Conservation (phyloP, 2,888 invertebrate species). For the Branchipolynoe longqiensis region DNA sequence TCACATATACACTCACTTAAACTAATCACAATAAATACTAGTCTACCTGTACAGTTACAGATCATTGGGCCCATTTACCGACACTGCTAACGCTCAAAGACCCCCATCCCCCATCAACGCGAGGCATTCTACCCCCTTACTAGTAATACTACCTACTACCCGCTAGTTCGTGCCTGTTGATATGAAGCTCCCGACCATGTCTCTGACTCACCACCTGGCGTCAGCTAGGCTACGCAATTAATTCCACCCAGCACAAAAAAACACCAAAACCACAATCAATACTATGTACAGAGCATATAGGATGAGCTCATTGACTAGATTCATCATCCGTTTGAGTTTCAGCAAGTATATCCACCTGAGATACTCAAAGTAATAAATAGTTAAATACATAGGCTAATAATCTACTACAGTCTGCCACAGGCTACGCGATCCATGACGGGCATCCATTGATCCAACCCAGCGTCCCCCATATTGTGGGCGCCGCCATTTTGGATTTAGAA, state of each 20-base stretch:
- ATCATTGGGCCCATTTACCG: slow-evolving; percentile 8
- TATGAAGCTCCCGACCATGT: slow-evolving; percentile 9
- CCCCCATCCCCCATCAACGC: too few relatives aligned
- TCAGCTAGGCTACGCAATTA: slow-evolving; percentile 10
- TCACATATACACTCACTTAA: background rate
- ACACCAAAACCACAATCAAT: background rate
- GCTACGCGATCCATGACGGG: slow-evolving; percentile 16
- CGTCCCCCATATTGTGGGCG: slow-evolving; percentile 42
- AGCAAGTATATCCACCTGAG: too few relatives aligned
- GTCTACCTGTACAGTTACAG: slow-evolving; percentile 44
- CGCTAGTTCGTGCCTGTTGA: background rate
- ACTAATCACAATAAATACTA: slow-evolving; percentile 39
- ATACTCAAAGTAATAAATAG: background rate
- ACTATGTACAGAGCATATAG: slow-evolving; percentile 51
- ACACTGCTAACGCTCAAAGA: too few relatives aligned
- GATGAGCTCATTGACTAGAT: slow-evolving; percentile 56
- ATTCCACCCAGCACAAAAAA: background rate
- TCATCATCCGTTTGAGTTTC: slow-evolving; percentile 49
- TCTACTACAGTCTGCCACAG: slow-evolving; percentile 25
- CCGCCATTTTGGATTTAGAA: slow-evolving; percentile 53
- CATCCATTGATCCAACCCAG: slow-evolving; percentile 29
- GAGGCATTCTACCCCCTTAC: too few relatives aligned
- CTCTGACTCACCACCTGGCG: background rate
- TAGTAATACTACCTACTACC: too few relatives aligned
- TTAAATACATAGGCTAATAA: slow-evolving; percentile 19